Evolutionary conservation across 2,888 invertebrate species (phyloP), one percentile per base, ranked within the genome.

Genomic region (Gortyna flavago): DNA sequence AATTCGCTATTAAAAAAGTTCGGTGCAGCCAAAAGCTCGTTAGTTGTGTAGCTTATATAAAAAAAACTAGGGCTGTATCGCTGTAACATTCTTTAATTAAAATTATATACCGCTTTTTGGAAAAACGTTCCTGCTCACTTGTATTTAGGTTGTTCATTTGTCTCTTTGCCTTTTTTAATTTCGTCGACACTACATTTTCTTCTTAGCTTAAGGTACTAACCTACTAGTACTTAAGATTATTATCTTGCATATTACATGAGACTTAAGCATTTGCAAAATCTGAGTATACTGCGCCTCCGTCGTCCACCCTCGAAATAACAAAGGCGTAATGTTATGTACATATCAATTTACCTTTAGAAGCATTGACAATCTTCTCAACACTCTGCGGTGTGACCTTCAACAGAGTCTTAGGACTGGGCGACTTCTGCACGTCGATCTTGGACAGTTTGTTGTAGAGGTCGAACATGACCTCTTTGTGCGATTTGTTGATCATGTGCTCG

Each of bases 391-490:
- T 97, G 38, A 97, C 96, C 85, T 96, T 96, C 70, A 96, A 75
- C 61, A 96, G 87, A 3, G 93, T 93, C 82, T 96, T 96, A 0
- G 94, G 93, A 32, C 96, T 94, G 0, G 96, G 96, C n/a, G 96
- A 96, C 84, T 93, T 94, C 71, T 95, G 93, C 0, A 95, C 93
- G 35, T 96, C 95, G 4, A 97, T 91, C 81, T 95, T 96, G 0
- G 95, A 94, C 72, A 97, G 82, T 77, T 96, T 96, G 80, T 96
- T 96, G 89, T 97, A 96, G 0, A 97, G 86, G 72, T 96, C 96
- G 61, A 97, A 93, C 95, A 97, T 95, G 8, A 97, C 96, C 85
- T 97, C 97, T 76, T 96, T 96, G 85, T 97, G 96, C 0, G 96
- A 95, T 79, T 97, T 96, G 85, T 96, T 95, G 82, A 97, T 95